A percentile compares a stretch with the other conserved stretches of the same genome.
These are phyloP conservation scores for Steinernema carpocapsae DNA, from an alignment of 2,888 invertebrate species.

Conservation along the genomic window DNA sequence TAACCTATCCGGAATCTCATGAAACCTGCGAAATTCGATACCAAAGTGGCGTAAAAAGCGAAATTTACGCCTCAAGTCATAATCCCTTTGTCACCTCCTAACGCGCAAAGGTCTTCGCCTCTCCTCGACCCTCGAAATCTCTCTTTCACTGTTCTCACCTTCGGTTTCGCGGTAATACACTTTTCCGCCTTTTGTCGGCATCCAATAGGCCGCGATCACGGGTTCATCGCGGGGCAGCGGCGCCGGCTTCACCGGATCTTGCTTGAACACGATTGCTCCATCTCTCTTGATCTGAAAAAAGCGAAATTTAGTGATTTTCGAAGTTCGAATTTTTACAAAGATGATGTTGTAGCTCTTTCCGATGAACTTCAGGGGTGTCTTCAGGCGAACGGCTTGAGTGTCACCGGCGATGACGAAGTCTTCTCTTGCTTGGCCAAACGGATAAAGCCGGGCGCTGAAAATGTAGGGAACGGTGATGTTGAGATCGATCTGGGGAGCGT, in stretches of 20 bases:
- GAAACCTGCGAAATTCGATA: too few relatives aligned
- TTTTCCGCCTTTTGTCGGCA: slow-evolving; percentile 50
- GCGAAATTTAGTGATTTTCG: slow-evolving; percentile 5
- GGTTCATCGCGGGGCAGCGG: slow-evolving; percentile 55
- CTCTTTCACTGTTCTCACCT: slow-evolving; percentile 46
- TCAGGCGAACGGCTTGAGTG: slow-evolving; percentile 49
- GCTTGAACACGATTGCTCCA: slow-evolving; percentile 58
- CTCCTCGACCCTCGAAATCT: background rate
- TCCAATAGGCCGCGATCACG: slow-evolving; percentile 67
- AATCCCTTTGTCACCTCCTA: background rate
- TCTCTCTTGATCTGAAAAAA: slow-evolving; percentile 60
- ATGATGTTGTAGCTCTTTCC: slow-evolving; percentile 57
- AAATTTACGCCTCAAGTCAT: background rate
- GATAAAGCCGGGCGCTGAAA: slow-evolving; percentile 67
- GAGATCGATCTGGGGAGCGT: slow-evolving; percentile 57
- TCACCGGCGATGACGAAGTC: slow-evolving; percentile 48
- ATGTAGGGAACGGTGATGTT: slow-evolving; percentile 68
- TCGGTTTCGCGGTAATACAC: slow-evolving; percentile 67
- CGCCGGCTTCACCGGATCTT: slow-evolving; percentile 39
- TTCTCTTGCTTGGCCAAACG: slow-evolving; percentile 61
- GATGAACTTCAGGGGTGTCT: slow-evolving; percentile 60
- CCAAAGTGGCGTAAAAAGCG: slow-evolving; percentile 5
- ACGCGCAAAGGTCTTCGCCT: background rate
- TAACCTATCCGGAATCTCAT: too few relatives aligned
- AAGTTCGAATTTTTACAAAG: slow-evolving; percentile 54